Percentiles rank a stretch among this genome's conserved stretches.
These are phyloP conservation scores for Heterotilapia buettikoferi DNA, from an alignment of 2,113 vertebrate genomes.

Conservation along the genomic window DNA sequence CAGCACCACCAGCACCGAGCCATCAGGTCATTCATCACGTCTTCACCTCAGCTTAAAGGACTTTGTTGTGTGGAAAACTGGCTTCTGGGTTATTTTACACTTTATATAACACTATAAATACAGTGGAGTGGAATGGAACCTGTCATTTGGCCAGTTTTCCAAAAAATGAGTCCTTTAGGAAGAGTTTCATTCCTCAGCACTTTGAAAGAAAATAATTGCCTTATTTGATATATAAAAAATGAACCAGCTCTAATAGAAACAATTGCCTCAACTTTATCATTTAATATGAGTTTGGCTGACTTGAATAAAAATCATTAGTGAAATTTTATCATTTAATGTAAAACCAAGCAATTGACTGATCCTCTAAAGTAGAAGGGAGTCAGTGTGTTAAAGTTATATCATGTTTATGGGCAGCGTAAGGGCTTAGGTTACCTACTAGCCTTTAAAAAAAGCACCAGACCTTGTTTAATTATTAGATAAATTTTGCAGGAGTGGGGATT, in stretches of 20 bases:
- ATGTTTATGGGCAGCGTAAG: not conserved
- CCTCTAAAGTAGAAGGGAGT: not conserved
- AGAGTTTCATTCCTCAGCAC: slow-evolving; percentile 7
- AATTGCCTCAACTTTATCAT: not conserved
- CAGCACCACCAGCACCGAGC: not conserved
- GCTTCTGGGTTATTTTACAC: not conserved
- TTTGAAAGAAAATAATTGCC: not conserved
- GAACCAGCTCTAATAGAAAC: not conserved
- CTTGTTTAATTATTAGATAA: slow-evolving; percentile 10
- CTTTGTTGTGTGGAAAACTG: not conserved
- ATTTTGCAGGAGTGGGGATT: not conserved
- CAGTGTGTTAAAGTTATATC: not conserved
- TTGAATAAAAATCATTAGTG: not conserved
- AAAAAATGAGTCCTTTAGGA: not conserved
- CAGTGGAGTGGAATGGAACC: not conserved
- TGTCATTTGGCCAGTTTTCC: not conserved
- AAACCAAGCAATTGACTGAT: not conserved
- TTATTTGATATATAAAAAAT: not conserved
- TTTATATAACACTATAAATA: not conserved
- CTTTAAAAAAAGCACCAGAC: not conserved
- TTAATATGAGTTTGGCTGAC: not conserved
- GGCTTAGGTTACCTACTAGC: not conserved
- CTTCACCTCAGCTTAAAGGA: not conserved
- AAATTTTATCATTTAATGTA: slow-evolving; percentile 13
- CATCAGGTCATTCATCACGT: slow-evolving; percentile 7